phyloP scores from a whole-genome alignment of 92 coral and sea anemone genomes.

The Phenganax subtilis region DNA sequence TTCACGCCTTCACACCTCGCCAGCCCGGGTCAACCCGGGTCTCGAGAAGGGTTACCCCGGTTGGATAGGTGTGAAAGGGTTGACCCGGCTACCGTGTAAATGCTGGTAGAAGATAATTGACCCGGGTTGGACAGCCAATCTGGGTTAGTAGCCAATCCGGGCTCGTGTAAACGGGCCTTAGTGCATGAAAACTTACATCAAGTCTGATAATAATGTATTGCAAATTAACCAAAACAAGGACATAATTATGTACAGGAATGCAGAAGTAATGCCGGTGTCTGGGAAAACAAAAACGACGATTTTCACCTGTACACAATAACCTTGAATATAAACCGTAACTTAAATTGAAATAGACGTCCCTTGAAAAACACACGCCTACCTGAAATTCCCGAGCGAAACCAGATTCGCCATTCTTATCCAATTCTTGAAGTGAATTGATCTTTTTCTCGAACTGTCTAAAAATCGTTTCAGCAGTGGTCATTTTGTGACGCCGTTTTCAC shows the following conservation, averaged over 20 bases:
- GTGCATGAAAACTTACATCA: too few relatives aligned
- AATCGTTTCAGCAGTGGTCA: slow-evolving; percentile 13
- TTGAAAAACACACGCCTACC: slow-evolving; percentile 39
- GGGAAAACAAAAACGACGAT: not conserved
- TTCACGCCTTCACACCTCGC: too few relatives aligned
- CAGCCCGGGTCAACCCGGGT: too few relatives aligned
- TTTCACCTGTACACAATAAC: not conserved
- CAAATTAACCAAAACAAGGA: not conserved
- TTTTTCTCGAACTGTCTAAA: slow-evolving; percentile 25
- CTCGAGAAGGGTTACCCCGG: too few relatives aligned
- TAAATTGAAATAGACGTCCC: not conserved
- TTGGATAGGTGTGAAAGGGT: too few relatives aligned
- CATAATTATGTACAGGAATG: not conserved
- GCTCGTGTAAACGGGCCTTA: too few relatives aligned
- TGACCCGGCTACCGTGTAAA: too few relatives aligned
- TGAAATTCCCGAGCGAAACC: slow-evolving; percentile 90
- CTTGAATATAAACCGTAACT: not conserved
- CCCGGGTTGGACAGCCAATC: too few relatives aligned
- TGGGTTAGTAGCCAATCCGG: too few relatives aligned
- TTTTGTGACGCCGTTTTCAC: not conserved
- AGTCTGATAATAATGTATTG: not conserved
- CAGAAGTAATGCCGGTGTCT: not conserved
- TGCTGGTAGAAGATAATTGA: too few relatives aligned
- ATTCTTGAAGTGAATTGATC: not conserved
- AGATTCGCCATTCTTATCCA: slow-evolving; percentile 21